These are phyloP conservation scores for Cyprinodon diabolis DNA, from an alignment of 2,797 vertebrate genomes.

Conservation along the genomic window DNA sequence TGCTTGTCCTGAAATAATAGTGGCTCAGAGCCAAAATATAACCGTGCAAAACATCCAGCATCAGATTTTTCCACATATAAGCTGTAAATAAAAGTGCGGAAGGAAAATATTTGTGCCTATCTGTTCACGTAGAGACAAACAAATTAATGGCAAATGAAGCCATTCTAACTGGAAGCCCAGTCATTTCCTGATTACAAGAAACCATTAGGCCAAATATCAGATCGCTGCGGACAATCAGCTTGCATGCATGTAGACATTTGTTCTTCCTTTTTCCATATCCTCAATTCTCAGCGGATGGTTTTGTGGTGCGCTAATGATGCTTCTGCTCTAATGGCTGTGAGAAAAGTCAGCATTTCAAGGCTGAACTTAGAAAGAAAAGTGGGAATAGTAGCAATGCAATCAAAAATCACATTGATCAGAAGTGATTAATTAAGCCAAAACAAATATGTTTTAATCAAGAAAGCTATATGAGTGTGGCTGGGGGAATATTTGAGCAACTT, in stretches of 20 bases:
- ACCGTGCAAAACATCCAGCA: slow-evolving; percentile 44
- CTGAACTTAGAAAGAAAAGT: not conserved
- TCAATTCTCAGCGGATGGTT: slow-evolving; percentile 33
- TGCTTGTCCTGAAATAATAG: slow-evolving; percentile 66
- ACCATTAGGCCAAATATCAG: slow-evolving; percentile 36
- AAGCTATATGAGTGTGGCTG: not conserved
- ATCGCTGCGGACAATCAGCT: slow-evolving; percentile 33
- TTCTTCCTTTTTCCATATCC: slow-evolving; percentile 39
- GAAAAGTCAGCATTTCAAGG: slow-evolving; percentile 24
- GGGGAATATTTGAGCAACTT: slow-evolving; percentile 1
- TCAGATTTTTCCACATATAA: slow-evolving; percentile 61
- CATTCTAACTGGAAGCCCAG: slow-evolving; percentile 41
- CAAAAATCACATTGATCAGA: not conserved
- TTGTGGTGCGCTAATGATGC: slow-evolving; percentile 31
- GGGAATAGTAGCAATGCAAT: not conserved
- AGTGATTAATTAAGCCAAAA: not conserved
- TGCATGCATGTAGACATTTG: slow-evolving; percentile 25
- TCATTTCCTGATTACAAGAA: slow-evolving; percentile 54
- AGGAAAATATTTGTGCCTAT: slow-evolving; percentile 26
- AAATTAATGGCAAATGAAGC: slow-evolving; percentile 38
- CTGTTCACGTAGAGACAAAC: slow-evolving; percentile 33
- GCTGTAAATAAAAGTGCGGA: slow-evolving; percentile 5
- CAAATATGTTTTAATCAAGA: not conserved
- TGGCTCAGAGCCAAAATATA: slow-evolving; percentile 55
- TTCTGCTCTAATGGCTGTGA: slow-evolving; percentile 39